These are phyloP conservation scores for Trichacis sp. DNA, from an alignment of 2,888 invertebrate species.

Conservation along the genomic window DNA sequence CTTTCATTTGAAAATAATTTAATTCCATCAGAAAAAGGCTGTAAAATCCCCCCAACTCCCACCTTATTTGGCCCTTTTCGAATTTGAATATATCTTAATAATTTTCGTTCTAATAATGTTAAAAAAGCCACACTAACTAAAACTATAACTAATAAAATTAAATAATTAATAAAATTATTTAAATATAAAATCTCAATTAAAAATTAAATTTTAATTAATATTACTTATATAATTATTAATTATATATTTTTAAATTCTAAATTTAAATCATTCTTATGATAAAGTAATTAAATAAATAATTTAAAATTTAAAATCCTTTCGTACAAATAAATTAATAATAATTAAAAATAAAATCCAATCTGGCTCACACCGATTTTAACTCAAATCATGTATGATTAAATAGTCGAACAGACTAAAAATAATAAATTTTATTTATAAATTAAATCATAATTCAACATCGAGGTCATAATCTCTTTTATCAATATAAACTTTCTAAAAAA, in stretches of 20 bases:
- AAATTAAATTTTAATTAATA: constrained; percentile 71
- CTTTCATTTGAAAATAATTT: constrained; percentile 79
- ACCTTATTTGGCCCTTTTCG: constrained; percentile 83
- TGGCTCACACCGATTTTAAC: constrained; percentile 88
- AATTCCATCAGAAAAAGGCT: constrained; percentile 81
- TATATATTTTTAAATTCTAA: constrained; percentile 77
- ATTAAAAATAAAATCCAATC: constrained; percentile 87
- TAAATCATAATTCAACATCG: constrained; percentile 88
- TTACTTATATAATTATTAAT: constrained; percentile 70
- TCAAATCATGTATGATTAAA: constrained; percentile 90
- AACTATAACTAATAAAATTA: constrained; percentile 70
- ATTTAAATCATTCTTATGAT: constrained; percentile 74
- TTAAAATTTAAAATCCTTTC: constrained; percentile 79
- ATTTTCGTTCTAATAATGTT: constrained; percentile 79
- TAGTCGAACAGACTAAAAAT: constrained; percentile 84
- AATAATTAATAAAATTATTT: constrained; percentile 23
- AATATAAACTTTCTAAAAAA: constrained; percentile 81
- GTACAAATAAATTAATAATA: constrained; percentile 76
- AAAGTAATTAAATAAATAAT: too few species aligned
- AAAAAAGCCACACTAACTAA: constrained; percentile 79
- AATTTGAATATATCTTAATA: constrained; percentile 79
- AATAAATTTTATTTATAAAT: constrained; percentile 76
- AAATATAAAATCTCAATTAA: constrained; percentile 66
- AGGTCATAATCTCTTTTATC: constrained; percentile 84
- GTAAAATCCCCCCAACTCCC: constrained; percentile 74